phyloP scores from a whole-genome alignment of 2,888 invertebrate species.

The Hirudinaria manillensis region DNA sequence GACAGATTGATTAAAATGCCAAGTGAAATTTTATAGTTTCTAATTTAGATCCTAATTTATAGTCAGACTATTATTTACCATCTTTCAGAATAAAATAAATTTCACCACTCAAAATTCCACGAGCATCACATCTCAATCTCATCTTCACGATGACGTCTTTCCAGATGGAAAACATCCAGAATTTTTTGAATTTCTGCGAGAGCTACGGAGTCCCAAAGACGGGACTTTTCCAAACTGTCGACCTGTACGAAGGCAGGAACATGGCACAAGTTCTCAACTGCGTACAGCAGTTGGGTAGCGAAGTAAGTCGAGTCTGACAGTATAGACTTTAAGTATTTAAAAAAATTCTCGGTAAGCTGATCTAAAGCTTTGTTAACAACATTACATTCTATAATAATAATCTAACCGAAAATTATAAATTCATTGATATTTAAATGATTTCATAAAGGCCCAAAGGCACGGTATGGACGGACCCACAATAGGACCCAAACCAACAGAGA shows the following conservation, averaged over 20 bases:
- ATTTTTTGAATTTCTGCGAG: slow-evolving; percentile 49
- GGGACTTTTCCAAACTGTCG: slow-evolving; percentile 52
- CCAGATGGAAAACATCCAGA: slow-evolving; percentile 54
- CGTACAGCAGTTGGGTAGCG: slow-evolving; percentile 51
- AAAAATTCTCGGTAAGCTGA: too few species aligned
- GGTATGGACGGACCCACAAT: slow-evolving; percentile 48
- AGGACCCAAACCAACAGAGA: slow-evolving; percentile 51
- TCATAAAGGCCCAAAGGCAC: slow-evolving; percentile 44
- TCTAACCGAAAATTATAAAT: not conserved
- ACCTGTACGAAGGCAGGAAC: slow-evolving; percentile 52
- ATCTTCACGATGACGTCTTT: too few species aligned
- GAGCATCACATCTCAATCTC: not conserved
- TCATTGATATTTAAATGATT: not conserved
- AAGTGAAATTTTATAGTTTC: too few species aligned
- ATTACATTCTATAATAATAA: not conserved
- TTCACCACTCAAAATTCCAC: too few species aligned
- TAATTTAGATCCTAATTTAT: too few species aligned
- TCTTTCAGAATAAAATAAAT: too few species aligned
- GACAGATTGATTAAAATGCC: too few species aligned
- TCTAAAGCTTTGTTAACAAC: not conserved
- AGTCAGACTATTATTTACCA: too few species aligned
- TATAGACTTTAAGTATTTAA: not conserved
- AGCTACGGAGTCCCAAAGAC: slow-evolving; percentile 51
- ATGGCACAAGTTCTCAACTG: slow-evolving; percentile 53
- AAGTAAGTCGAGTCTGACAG: slow-evolving; percentile 43